Percentiles rank a stretch among this genome's conserved stretches.
Evolutionary conservation across 2,888 invertebrate genomes (phyloP).

Genomic region (Cinara cedri): DNA sequence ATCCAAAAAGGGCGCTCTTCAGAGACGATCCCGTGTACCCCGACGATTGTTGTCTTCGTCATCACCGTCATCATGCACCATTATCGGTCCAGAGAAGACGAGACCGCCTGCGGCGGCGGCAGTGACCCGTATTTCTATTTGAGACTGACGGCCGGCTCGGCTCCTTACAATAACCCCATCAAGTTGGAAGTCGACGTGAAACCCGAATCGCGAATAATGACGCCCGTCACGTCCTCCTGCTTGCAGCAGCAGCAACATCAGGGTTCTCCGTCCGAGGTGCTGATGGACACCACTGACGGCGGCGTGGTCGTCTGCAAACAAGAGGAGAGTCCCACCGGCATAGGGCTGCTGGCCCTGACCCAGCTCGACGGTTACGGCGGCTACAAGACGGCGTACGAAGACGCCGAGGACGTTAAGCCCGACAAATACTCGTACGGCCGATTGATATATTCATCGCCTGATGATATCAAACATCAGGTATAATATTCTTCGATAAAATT

Average conservation of each 20-base stretch:
- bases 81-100: constrained; percentile 51
- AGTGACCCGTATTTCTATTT: constrained; percentile 58
- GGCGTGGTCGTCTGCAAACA: constrained; percentile 4
- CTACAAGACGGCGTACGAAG: constrained; percentile 31
- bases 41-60: neutral
- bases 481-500: neutral
- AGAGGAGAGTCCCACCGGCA: constrained; percentile 10
- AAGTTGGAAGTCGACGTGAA: constrained; percentile 49
- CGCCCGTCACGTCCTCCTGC: constrained; percentile 39
- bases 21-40: neutral
- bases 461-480: constrained; percentile 48
- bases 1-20: neutral
- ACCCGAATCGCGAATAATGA: neutral
- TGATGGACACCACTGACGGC: constrained; percentile 13
- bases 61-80: constrained; percentile 32
- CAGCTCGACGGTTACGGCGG: constrained; percentile 49
- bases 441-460: constrained; percentile 30
- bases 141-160: constrained; percentile 35
- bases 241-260: neutral
- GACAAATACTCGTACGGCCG: constrained; percentile 31
- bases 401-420: neutral
- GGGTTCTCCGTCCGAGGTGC: neutral
- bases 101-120: constrained; percentile 33
- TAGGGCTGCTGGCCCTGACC: constrained; percentile 42
- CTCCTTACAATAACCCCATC: constrained; percentile 36